Evolutionary conservation across 1,140 invertebrate species (phyloP).

Genomic region (Drosophila murphyi): DNA sequence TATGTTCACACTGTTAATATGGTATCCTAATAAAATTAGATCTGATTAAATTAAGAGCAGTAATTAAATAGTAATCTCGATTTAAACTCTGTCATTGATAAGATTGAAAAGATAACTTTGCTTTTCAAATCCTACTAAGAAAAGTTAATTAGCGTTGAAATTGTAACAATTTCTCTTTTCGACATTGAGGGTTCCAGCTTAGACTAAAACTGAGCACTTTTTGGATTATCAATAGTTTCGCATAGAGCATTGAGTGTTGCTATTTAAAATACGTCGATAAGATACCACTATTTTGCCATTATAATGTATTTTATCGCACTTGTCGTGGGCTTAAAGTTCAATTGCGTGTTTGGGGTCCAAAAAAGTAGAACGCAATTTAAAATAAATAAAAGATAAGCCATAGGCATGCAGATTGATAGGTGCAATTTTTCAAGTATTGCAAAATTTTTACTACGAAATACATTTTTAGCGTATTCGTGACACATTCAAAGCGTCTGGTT

Average conservation of each 20-base stretch:
- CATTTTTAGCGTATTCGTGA: constrained; percentile 46
- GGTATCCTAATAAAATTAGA: no score
- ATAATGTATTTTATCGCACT: constrained; percentile 18
- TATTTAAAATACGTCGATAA: constrained; percentile 39
- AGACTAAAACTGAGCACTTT: no score
- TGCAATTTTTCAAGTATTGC: constrained; percentile 32
- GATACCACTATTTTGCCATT: constrained; percentile 17
- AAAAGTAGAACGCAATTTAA: constrained; percentile 66
- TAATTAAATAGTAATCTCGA: no score
- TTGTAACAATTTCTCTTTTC: no score
- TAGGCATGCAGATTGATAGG: constrained; percentile 44
- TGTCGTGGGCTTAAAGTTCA: constrained; percentile 34
- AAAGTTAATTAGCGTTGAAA: no score
- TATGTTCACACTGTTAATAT: no score
- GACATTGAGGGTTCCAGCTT: no score
- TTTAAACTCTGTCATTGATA: no score
- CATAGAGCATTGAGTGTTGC: constrained; percentile 22
- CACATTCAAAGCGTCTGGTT: constrained; percentile 55
- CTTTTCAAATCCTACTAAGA: no score
- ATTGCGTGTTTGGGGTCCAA: constrained; percentile 19
- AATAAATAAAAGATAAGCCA: constrained; percentile 21
- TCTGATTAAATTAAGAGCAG: no score
- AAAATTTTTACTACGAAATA: constrained; percentile 52
- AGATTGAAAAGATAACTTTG: no score
- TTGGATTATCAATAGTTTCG: no score